A percentile compares a stretch with the other conserved stretches of the same genome.
These are phyloP conservation scores for Diachrysia chrysitis DNA, from an alignment of 2,888 invertebrate species.

Conservation along the genomic window DNA sequence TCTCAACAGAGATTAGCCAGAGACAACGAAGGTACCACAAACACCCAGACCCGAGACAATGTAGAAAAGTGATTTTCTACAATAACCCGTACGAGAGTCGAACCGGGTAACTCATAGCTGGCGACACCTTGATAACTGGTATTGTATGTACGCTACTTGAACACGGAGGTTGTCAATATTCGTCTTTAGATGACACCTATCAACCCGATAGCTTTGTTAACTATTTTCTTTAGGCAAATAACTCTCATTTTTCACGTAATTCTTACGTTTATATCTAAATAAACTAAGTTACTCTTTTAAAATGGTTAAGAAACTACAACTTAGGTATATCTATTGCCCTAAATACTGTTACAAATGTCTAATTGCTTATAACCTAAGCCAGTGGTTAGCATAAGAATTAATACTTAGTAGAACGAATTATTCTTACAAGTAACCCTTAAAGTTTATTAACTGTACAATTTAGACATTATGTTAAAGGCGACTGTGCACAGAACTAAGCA, in stretches of 20 bases:
- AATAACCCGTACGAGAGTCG: too few species aligned
- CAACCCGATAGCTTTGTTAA: not conserved
- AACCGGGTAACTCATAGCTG: too few species aligned
- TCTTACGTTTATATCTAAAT: not conserved
- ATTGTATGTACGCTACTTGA: too few species aligned
- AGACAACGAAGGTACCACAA: too few species aligned
- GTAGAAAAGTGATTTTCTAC: too few species aligned
- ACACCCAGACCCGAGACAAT: too few species aligned
- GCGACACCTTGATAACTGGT: too few species aligned
- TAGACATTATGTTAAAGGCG: slow-evolving; percentile 6
- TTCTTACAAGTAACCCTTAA: not conserved
- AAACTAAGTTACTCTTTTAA: not conserved
- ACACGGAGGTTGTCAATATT: too few species aligned
- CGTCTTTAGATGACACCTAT: not conserved
- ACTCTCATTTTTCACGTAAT: not conserved
- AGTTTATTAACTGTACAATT: not conserved
- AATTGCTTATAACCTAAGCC: not conserved
- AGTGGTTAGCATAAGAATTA: not conserved
- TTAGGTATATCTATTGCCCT: not conserved
- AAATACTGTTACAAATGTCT: not conserved
- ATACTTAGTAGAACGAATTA: not conserved
- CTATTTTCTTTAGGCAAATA: not conserved
- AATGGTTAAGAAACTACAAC: not conserved
- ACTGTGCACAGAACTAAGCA: too few species aligned
- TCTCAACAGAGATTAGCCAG: too few species aligned